Conservation (phyloP, 2,113 vertebrate species). For the Aspiorhynchus laticeps region DNA sequence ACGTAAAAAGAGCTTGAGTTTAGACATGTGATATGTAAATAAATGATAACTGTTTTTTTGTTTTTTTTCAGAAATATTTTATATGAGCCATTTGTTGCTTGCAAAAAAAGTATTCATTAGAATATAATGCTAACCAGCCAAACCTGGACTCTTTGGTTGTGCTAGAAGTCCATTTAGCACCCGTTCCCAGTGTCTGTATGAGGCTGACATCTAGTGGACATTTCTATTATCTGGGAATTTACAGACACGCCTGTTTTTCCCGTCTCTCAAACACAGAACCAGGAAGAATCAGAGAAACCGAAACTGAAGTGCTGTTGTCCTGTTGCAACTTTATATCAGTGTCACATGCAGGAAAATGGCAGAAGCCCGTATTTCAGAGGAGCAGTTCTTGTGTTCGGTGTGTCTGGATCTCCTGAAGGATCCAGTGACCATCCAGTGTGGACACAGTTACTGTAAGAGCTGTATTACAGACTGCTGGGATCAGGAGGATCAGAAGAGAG, state of each 20-base stretch:
- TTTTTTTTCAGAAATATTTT: too few species aligned
- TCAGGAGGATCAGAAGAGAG: too few species aligned
- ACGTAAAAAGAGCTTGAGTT: too few species aligned
- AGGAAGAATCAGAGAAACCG: neutral
- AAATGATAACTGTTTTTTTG: too few species aligned
- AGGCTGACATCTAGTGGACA: conserved; percentile 3
- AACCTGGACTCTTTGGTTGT: too few species aligned
- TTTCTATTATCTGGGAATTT: neutral
- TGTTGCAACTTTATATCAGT: neutral
- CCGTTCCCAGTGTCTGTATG: neutral
- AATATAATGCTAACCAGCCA: too few species aligned
- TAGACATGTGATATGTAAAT: too few species aligned
- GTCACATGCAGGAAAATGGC: neutral
- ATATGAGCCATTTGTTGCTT: too few species aligned
- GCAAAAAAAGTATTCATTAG: too few species aligned
- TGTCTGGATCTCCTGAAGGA: too few species aligned
- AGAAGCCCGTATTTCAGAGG: conserved; percentile 17
- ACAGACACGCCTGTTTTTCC: neutral
- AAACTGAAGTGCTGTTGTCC: neutral
- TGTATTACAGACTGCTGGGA: too few species aligned
- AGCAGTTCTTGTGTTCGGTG: neutral
- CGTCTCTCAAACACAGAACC: neutral
- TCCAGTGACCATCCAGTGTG: neutral
- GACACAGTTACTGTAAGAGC: neutral
- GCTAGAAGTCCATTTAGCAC: neutral